Base-by-base conservation (phyloP, 2,888 invertebrate species). In the Neelides folsomi region DNA sequence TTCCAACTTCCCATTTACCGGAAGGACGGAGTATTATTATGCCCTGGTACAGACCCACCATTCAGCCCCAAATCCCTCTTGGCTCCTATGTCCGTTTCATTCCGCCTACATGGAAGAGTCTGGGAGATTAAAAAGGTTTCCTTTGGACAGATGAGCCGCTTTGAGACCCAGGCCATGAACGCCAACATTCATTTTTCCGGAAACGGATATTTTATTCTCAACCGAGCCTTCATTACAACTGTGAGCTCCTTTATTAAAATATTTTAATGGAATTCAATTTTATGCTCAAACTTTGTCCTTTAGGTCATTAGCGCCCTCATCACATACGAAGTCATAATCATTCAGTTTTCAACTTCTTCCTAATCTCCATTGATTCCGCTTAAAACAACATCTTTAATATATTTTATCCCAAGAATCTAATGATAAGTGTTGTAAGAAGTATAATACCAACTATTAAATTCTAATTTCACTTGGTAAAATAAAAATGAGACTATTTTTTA, bases 141-240 rank as follows among this genome's bases (percentile, higher is more conserved):
- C 7, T 27, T 45, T 44, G 39, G 45, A 16, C 27, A 55, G 55
- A 51, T 47, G 35, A 53, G 53, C 37, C 37, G 55, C 12, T 55
- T 55, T 38, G 44, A 36, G 37, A 44, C 16, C 20, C 55, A 55
- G 47, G 47, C 53, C 15, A 45, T 55, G 34, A 50, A 50, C 16
- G 47, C 46, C 7, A 45, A 53, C 37, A 40, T 53, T 38, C 39
- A 44, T 13, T 46, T 55, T 20, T 46, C 53, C n/a, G 55, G 55
- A 39, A 55, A 50, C 36, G 55, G 55, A 15, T 55, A 53, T 48
- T 55, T 55, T 47, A 44, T 39, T 36, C 45, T 55, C 20, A 53
- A 55, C 47, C 38, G 47, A 41, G 45, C 43, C 18, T 55, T 55
- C 40, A 48, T 55, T 43, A 49, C 49, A 12, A 52, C 52, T 35